Evolutionary conservation across 2,113 vertebrate genomes (phyloP).

Genomic region (Pipa parva): DNA sequence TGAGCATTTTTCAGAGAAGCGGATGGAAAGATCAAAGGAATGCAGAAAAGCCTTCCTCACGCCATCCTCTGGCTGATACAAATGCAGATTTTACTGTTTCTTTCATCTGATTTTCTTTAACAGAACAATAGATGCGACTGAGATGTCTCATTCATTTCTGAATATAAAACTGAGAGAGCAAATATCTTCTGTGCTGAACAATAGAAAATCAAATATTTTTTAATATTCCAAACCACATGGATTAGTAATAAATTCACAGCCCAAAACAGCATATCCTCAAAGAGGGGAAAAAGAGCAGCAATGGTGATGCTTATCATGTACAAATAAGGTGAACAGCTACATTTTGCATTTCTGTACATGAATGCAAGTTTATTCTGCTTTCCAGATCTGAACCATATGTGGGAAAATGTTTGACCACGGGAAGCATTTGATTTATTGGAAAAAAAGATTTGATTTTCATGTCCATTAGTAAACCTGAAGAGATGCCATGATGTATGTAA

Average conservation of each 20-base stretch:
- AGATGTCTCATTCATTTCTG: constrained; percentile 32
- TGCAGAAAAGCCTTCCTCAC: constrained; percentile 20
- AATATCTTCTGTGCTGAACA: constrained; percentile 26
- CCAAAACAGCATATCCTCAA: constrained; percentile 7
- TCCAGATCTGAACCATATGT: no score
- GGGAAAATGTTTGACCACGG: no score
- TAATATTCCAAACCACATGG: neutral
- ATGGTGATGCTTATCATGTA: constrained; percentile 18
- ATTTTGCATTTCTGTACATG: no score
- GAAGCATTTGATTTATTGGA: no score
- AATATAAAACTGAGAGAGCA: constrained; percentile 31
- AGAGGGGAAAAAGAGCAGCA: no score
- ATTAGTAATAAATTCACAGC: constrained; percentile 20
- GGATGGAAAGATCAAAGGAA: constrained; percentile 27
- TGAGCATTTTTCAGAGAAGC: constrained; percentile 28
- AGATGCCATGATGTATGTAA: no score
- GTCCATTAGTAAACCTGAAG: no score
- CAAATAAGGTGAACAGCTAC: no score
- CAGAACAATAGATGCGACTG: constrained; percentile 33
- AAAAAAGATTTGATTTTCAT: no score
- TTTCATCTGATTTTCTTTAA: constrained; percentile 29
- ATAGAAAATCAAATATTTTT: constrained; percentile 15
- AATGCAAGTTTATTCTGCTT: no score
- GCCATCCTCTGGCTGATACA: constrained; percentile 35
- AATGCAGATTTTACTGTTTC: constrained; percentile 35